These are phyloP conservation scores for Raja brachyura DNA, from an alignment of 2,113 vertebrate species.

Conservation along the genomic window DNA sequence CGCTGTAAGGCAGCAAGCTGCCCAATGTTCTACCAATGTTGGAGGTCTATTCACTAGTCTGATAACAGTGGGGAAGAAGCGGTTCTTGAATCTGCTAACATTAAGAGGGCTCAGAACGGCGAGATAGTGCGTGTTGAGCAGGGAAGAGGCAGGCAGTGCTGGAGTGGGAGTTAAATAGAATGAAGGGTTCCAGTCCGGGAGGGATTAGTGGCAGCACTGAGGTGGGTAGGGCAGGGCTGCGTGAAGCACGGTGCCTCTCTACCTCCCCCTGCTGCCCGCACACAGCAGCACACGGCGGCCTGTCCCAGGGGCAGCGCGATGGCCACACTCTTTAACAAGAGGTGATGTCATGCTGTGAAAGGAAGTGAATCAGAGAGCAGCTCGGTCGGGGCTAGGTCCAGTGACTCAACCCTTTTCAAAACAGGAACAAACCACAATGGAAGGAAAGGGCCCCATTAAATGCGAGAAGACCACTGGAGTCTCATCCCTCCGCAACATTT, in stretches of 20 bases:
- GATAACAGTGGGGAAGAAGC: too few relatives aligned
- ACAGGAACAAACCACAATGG: slow-evolving; percentile 34
- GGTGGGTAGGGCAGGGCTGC: too few relatives aligned
- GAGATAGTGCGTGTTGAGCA: too few relatives aligned
- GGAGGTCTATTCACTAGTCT: too few relatives aligned
- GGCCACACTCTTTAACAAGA: not conserved
- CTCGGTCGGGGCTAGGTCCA: too few relatives aligned
- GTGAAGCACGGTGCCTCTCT: not conserved
- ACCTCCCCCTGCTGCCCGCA: not conserved
- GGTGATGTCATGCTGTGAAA: not conserved
- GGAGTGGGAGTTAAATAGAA: too few relatives aligned
- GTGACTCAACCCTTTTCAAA: not conserved
- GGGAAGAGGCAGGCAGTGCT: not conserved
- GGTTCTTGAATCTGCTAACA: too few relatives aligned
- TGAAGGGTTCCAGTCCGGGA: not conserved
- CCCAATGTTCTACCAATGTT: too few relatives aligned
- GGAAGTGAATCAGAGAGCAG: not conserved
- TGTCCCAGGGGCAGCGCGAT: too few relatives aligned
- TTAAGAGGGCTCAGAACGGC: not conserved
- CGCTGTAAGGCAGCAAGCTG: too few relatives aligned
- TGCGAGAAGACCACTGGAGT: not conserved
- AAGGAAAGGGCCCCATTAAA: not conserved
- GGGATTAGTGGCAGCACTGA: not conserved
- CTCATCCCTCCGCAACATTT: not conserved
- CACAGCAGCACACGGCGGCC: not conserved